phyloP scores from a whole-genome alignment of 1,140 invertebrate species.

The Drosophila parabipectinata region DNA sequence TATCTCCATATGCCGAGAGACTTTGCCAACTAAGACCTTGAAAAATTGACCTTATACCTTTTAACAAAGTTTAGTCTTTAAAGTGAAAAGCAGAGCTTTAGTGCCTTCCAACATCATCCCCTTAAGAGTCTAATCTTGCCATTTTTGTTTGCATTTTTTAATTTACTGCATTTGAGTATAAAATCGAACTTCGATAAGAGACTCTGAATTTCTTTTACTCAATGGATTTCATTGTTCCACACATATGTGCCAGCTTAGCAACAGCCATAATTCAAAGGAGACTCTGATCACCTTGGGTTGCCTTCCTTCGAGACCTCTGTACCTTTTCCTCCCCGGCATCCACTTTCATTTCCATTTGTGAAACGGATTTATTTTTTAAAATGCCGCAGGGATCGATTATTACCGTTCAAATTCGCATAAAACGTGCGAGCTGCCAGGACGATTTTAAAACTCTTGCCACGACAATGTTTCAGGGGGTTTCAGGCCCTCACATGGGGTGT shows the following conservation, averaged over 20 bases:
- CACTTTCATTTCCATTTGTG: conserved; percentile 68
- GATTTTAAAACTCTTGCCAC: conserved; percentile 62
- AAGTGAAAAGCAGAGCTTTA: too few relatives aligned
- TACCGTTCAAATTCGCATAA: conserved; percentile 84
- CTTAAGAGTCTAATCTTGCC: conserved; percentile 41
- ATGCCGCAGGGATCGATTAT: conserved; percentile 84
- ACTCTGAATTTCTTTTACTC: conserved; percentile 48
- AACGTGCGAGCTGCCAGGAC: conserved; percentile 79
- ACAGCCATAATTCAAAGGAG: conserved; percentile 71
- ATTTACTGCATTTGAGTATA: conserved; percentile 77
- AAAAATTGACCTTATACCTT: too few relatives aligned
- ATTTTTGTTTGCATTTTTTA: conserved; percentile 81
- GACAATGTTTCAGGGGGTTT: conserved; percentile 14
- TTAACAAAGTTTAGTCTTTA: too few relatives aligned
- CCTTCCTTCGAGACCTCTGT: background rate
- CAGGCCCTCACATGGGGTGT: conserved; percentile 14
- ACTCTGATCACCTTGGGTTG: conserved; percentile 8
- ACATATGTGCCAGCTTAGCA: conserved; percentile 54
- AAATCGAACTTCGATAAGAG: conserved; percentile 76
- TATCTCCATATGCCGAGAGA: conserved; percentile 15
- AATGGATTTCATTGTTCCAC: conserved; percentile 15
- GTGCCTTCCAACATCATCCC: conserved; percentile 32
- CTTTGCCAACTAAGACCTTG: too few relatives aligned
- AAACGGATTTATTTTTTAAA: conserved; percentile 84
- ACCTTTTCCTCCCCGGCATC: conserved; percentile 15